Conservation (phyloP, 1,140 invertebrate genomes). For the Drosophila orena region DNA sequence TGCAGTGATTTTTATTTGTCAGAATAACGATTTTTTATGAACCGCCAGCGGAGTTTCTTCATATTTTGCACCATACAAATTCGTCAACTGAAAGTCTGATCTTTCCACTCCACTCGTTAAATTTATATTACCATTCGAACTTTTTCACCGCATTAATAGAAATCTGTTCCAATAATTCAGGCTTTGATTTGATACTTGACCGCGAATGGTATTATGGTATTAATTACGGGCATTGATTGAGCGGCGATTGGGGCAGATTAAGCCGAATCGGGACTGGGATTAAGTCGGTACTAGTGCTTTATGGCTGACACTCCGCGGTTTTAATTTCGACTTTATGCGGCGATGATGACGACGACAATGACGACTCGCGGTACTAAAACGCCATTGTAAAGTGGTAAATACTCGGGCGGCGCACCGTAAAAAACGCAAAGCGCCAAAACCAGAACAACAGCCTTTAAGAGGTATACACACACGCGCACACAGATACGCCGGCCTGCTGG, state of each 20-base stretch:
- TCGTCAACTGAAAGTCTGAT: neutral
- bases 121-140: constrained; percentile 1
- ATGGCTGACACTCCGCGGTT: constrained; percentile 80
- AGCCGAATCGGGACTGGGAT: constrained; percentile 43
- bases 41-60: constrained; percentile 54
- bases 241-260: constrained; percentile 55
- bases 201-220: constrained; percentile 16
- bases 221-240: constrained; percentile 22
- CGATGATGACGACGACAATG: constrained; percentile 83
- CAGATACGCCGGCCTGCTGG: constrained; percentile 4
- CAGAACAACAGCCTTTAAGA: constrained; percentile 78
- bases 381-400: constrained; percentile 84
- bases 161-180: constrained; percentile 1
- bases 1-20: neutral
- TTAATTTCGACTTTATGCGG: constrained; percentile 83
- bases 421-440: constrained; percentile 82
- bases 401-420: constrained; percentile 82
- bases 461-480: constrained; percentile 49
- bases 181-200: constrained; percentile 14
- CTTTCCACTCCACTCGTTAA: constrained; percentile 8
- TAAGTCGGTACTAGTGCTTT: constrained; percentile 70
- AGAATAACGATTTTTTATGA: neutral
- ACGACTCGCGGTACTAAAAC: constrained; percentile 82
- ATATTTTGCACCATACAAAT: constrained; percentile 36
- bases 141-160: constrained; percentile 3